Conservation (phyloP, 2,888 invertebrate genomes). For the Lepidonotus clava region DNA sequence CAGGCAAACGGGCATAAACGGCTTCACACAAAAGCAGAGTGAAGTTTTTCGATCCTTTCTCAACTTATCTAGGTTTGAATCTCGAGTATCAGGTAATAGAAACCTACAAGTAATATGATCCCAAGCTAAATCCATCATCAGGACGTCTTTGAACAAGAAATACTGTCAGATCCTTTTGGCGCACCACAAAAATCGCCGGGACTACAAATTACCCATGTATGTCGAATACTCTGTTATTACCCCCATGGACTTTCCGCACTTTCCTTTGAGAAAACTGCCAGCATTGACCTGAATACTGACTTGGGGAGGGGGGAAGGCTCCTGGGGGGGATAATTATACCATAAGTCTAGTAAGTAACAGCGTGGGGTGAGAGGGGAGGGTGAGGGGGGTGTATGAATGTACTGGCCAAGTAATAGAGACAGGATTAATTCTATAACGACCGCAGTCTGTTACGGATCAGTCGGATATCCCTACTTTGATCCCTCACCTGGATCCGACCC, state of each 20-base stretch:
- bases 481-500: slow-evolving; percentile 22
- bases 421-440: slow-evolving; percentile 45
- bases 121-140: too few relatives aligned
- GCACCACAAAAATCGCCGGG: neutral
- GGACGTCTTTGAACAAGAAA: too few relatives aligned
- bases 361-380: neutral
- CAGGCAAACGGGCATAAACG: too few relatives aligned
- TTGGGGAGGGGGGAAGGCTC: neutral
- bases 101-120: too few relatives aligned
- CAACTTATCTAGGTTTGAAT: too few relatives aligned
- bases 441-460: neutral
- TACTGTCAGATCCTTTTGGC: too few relatives aligned
- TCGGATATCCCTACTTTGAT: slow-evolving; percentile 20
- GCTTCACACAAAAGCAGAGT: too few relatives aligned
- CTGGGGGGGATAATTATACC: neutral
- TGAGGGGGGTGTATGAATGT: slow-evolving; percentile 3
- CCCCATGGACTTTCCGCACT: neutral
- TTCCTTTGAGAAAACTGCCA: neutral
- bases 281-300: slow-evolving; percentile 14
- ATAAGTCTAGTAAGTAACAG: slow-evolving; percentile 19
- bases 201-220: neutral
- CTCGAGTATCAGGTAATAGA: too few relatives aligned
- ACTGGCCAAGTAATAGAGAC: slow-evolving; percentile 9
- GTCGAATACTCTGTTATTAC: slow-evolving; percentile 3
- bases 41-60: too few relatives aligned